These are phyloP conservation scores for Miniopterus natalensis DNA, from an alignment of 2,113 vertebrate genomes.

Conservation along the genomic window DNA sequence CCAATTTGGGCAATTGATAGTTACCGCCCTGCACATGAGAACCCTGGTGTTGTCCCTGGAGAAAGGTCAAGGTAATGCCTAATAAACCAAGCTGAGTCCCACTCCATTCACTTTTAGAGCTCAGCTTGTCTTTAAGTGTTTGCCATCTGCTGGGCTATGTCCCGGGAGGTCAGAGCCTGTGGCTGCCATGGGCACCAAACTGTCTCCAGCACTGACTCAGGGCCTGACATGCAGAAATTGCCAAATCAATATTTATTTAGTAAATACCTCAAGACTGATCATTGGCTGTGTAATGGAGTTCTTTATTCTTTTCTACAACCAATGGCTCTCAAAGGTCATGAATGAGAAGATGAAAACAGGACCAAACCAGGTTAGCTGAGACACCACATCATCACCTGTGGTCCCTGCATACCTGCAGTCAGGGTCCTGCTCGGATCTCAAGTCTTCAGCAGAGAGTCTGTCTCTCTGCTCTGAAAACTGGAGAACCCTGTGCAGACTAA, in stretches of 20 bases:
- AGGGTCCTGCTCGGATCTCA: not conserved
- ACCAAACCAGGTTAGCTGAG: not conserved
- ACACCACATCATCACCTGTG: rapidly evolving
- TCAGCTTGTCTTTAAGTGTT: not conserved
- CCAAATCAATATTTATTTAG: conserved; percentile 57
- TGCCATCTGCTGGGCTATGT: not conserved
- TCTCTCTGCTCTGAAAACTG: not conserved
- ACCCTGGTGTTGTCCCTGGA: not conserved
- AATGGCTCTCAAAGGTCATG: not conserved
- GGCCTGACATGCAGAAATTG: not conserved
- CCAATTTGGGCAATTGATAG: not conserved
- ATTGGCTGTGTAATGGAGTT: not conserved
- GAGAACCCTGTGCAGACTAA: not conserved
- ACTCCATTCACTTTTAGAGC: not conserved
- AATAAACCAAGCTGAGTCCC: not conserved
- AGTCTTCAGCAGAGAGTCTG: not conserved
- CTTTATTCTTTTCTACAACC: not conserved
- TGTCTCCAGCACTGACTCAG: not conserved
- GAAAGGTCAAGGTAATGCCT: not conserved
- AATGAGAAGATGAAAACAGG: not conserved
- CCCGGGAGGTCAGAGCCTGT: not conserved
- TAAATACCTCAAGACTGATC: not conserved
- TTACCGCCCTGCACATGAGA: not conserved
- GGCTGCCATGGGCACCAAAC: not conserved
- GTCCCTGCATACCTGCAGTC: no score